Base-by-base conservation (phyloP, 1,140 invertebrate species). In the Hyles euphorbiae region DNA sequence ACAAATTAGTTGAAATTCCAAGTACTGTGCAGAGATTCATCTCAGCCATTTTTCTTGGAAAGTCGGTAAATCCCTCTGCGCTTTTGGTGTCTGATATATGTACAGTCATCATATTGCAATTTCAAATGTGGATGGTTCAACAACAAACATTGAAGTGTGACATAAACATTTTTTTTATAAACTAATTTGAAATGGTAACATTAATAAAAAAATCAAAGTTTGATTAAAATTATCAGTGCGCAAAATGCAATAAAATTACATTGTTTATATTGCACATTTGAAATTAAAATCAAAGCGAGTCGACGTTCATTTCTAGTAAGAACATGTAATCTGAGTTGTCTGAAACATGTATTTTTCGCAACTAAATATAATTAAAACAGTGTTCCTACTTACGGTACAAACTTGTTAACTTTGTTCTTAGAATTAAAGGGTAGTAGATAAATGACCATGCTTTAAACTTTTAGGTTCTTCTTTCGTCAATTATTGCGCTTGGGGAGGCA, bases 251-350 rank as follows among this genome's bases (percentile, higher is more conserved):
- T 57, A 43, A 50, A 56, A 62, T 12, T 34, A 58, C 56, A 64
- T 60, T 67, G 60, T 52, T 59, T 50, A 53, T 64, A 56, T 53
- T 50, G 53, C 48, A 6, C 51, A 9, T 11, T 47, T 43, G 11
- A 56, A 72, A 82, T 82, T 78, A 78, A 82, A 80, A 74, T 65
- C 77, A 78, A 55, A 66, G 65, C 79, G 61, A 54, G 63, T 63
- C 68, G 60, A 53, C 43, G 7, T 10, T 34, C 12, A 34, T 61
- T 59, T 57, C 12, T 50, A 62, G 46, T 50, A 32, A 12, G 43
- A n/a, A 32, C 12, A 64, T 60, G 54, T 61, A 65, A 58, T 56
- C 43, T 59, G 53, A 63, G 22, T 47, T 58, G 61, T 63, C 57
- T 57, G 10, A 32, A 63, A 57, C 62, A 71, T 71, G 65, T 52